phyloP scores from a whole-genome alignment of 1,140 invertebrate genomes.

The Sesamia nonagrioides region DNA sequence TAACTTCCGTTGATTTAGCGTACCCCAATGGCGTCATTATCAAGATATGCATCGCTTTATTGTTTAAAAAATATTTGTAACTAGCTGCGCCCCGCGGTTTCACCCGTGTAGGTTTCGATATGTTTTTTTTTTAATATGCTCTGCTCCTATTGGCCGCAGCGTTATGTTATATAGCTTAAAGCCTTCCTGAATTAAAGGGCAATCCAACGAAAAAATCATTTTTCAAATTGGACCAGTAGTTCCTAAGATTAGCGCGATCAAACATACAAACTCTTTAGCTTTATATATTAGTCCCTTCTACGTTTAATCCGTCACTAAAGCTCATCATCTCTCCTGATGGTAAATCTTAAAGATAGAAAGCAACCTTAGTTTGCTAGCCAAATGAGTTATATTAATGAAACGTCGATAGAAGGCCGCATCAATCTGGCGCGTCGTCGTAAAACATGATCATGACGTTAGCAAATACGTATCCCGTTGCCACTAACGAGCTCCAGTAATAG shows the following conservation, averaged over 20 bases:
- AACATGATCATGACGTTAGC: slow-evolving; percentile 45
- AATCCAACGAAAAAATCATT: too few relatives aligned
- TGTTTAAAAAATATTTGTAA: slow-evolving; percentile 52
- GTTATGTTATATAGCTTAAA: too few relatives aligned
- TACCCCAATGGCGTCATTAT: slow-evolving; percentile 70
- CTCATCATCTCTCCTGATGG: neutral
- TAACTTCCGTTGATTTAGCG: slow-evolving; percentile 72
- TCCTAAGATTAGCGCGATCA: too few relatives aligned
- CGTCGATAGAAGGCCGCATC: slow-evolving; percentile 16
- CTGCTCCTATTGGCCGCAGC: too few relatives aligned
- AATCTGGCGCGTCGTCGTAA: slow-evolving; percentile 43
- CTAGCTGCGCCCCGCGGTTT: too few relatives aligned
- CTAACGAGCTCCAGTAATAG: slow-evolving; percentile 45
- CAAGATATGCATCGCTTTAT: slow-evolving; percentile 66
- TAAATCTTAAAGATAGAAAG: slow-evolving; percentile 5
- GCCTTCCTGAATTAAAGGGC: too few relatives aligned
- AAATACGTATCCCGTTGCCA: slow-evolving; percentile 42
- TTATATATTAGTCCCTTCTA: slow-evolving; percentile 28
- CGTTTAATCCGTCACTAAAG: slow-evolving; percentile 1
- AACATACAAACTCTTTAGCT: too few relatives aligned
- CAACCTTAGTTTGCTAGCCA: neutral
- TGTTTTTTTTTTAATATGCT: too few relatives aligned
- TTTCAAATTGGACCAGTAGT: too few relatives aligned
- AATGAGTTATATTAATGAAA: slow-evolving; percentile 39
- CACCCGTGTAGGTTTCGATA: too few relatives aligned